phyloP scores from a whole-genome alignment of 2,797 vertebrate genomes.

The Naso thynnoides region DNA sequence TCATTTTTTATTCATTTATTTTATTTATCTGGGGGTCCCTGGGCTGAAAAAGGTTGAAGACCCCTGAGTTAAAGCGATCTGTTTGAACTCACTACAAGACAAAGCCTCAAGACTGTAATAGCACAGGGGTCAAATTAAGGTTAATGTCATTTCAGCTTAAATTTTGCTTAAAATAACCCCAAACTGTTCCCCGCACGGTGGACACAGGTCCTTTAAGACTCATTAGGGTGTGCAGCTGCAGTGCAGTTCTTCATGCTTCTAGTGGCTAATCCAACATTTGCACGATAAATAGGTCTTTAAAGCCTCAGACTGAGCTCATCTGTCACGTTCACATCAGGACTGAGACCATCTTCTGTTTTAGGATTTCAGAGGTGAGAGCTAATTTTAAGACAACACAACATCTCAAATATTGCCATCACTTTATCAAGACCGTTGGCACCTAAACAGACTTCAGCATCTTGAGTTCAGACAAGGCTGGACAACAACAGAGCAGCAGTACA shows the following conservation, averaged over 20 bases:
- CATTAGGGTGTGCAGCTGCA: too few relatives aligned
- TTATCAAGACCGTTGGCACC: too few relatives aligned
- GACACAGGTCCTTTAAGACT: background rate
- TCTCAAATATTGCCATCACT: background rate
- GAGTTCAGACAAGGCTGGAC: too few relatives aligned
- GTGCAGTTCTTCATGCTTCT: background rate
- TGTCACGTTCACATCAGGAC: background rate
- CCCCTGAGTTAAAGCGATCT: background rate
- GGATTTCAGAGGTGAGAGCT: background rate
- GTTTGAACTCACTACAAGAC: too few relatives aligned
- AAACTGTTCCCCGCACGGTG: background rate
- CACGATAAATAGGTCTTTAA: background rate
- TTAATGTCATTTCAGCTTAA: background rate
- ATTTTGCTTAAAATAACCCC: background rate
- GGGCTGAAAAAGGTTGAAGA: too few relatives aligned
- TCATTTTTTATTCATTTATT: too few relatives aligned
- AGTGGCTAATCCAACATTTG: background rate
- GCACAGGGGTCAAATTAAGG: background rate
- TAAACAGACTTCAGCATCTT: too few relatives aligned
- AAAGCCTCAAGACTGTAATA: background rate
- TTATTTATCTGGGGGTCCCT: too few relatives aligned
- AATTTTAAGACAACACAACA: background rate
- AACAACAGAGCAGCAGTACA: background rate
- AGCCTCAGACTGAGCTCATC: background rate
- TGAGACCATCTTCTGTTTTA: background rate